These are phyloP conservation scores for Drosophila burlai DNA, from an alignment of 1,140 invertebrate species.

Conservation along the genomic window DNA sequence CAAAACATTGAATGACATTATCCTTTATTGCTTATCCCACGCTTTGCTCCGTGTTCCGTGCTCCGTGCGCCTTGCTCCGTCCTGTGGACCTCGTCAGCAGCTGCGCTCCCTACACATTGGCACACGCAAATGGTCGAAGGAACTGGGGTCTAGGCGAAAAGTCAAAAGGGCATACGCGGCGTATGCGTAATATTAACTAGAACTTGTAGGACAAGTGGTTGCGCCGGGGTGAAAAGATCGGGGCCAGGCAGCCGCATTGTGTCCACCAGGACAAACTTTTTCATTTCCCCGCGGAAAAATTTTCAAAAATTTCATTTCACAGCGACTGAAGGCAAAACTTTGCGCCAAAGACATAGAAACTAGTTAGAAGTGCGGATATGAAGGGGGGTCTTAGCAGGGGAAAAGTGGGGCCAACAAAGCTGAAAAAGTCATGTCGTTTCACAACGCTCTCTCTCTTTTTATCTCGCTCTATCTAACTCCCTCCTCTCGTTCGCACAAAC, in stretches of 20 bases:
- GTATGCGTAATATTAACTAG: slow-evolving; percentile 81
- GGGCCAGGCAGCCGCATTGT: slow-evolving; percentile 73
- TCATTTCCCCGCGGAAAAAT: slow-evolving; percentile 84
- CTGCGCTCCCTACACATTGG: slow-evolving; percentile 61
- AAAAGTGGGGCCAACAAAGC: slow-evolving; percentile 62
- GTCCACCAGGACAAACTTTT: slow-evolving; percentile 78
- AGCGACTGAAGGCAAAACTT: slow-evolving; percentile 77
- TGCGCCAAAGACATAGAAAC: slow-evolving; percentile 79
- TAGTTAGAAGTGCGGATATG: slow-evolving; percentile 69
- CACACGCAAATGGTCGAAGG: slow-evolving; percentile 62
- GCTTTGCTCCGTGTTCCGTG: slow-evolving; percentile 50
- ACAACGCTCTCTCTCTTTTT: slow-evolving; percentile 3
- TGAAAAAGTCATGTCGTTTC: slow-evolving; percentile 76
- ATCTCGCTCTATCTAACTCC: neutral
- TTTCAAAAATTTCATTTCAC: slow-evolving; percentile 83
- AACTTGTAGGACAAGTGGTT: slow-evolving; percentile 38
- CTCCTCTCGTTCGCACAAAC: slow-evolving; percentile 9
- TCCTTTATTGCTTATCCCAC: slow-evolving; percentile 84
- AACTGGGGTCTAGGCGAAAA: slow-evolving; percentile 54
- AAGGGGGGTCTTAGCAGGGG: slow-evolving; percentile 3
- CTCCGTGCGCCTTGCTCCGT: slow-evolving; percentile 19
- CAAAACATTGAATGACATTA: slow-evolving; percentile 84
- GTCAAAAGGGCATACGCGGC: slow-evolving; percentile 79
- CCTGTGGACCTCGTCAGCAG: slow-evolving; percentile 44
- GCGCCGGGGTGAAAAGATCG: slow-evolving; percentile 12